Evolutionary conservation across 2,888 invertebrate genomes (phyloP).

Genomic region (Mimumesa dahlbomi): DNA sequence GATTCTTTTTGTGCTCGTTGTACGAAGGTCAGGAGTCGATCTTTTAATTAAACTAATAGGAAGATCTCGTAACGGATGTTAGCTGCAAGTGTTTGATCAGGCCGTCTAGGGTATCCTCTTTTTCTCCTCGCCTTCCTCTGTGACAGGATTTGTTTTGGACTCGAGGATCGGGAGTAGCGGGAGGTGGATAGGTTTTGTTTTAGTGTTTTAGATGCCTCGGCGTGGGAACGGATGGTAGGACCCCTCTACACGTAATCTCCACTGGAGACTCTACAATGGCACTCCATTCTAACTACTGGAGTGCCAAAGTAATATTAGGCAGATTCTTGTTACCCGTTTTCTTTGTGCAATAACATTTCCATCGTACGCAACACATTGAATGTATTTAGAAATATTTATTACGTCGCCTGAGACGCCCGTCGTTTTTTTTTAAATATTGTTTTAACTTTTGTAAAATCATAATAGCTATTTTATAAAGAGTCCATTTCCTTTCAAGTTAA

Average conservation of each 20-base stretch:
- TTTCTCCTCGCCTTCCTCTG: constrained; percentile 45
- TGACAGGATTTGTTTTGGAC: constrained; percentile 65
- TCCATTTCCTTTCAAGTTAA: too few relatives aligned
- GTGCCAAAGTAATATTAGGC: constrained; percentile 18
- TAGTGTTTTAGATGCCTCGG: constrained; percentile 74
- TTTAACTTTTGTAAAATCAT: too few relatives aligned
- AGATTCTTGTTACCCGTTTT: constrained; percentile 25
- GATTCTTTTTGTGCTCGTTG: constrained; percentile 37
- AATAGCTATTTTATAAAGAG: too few relatives aligned
- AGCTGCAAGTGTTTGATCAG: constrained; percentile 69
- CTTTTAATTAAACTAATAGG: constrained; percentile 53
- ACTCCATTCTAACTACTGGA: constrained; percentile 44
- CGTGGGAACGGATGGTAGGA: constrained; percentile 76
- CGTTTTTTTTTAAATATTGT: too few relatives aligned
- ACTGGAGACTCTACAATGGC: constrained; percentile 58
- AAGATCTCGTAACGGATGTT: constrained; percentile 50
- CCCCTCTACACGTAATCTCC: constrained; percentile 52
- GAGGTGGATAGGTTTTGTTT: constrained; percentile 72
- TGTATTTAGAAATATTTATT: too few relatives aligned
- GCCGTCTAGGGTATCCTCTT: constrained; percentile 56
- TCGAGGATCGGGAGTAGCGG: constrained; percentile 45
- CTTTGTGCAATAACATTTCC: too few relatives aligned
- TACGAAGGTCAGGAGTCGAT: constrained; percentile 49
- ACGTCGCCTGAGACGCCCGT: too few relatives aligned
- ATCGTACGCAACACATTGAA: neutral